A percentile compares a stretch with the other conserved stretches of the same genome.
Evolutionary conservation across 1,140 invertebrate genomes (phyloP).

Genomic region (Potamilus streckersoni): DNA sequence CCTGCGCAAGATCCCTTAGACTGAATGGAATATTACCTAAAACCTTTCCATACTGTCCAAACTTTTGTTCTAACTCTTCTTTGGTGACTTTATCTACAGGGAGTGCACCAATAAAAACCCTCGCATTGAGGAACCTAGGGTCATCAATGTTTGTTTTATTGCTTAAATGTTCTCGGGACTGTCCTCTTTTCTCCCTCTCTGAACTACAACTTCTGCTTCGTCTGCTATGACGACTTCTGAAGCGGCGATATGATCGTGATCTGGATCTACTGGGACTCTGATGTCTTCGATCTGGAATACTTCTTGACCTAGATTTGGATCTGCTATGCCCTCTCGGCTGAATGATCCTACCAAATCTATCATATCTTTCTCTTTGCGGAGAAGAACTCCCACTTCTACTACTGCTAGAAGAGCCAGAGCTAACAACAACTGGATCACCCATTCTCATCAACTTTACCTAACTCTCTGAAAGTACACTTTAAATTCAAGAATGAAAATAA

Average conservation of each 20-base stretch:
- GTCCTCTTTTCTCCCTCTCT: conserved; percentile 3
- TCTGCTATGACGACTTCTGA: conserved; percentile 6
- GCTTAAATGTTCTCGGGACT: conserved; percentile 11
- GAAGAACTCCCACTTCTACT: conserved; percentile 16
- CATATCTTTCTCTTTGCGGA: conserved; percentile 7
- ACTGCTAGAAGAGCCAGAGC: not conserved
- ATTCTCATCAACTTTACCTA: too few relatives aligned
- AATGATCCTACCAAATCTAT: conserved; percentile 40
- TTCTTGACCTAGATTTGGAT: conserved; percentile 16
- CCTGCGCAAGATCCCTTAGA: too few relatives aligned
- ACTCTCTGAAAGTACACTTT: too few relatives aligned
- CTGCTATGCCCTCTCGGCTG: conserved; percentile 1
- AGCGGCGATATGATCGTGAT: conserved; percentile 5
- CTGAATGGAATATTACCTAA: conserved; percentile 52
- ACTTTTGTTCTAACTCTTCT: conserved; percentile 80
- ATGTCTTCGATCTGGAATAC: not conserved
- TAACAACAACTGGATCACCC: too few relatives aligned
- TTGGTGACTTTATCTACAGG: conserved; percentile 75
- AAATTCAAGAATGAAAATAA: too few relatives aligned
- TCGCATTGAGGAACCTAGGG: conserved; percentile 76
- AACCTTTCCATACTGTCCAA: conserved; percentile 78
- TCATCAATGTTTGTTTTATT: conserved; percentile 66
- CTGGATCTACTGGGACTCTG: conserved; percentile 3
- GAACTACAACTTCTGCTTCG: conserved; percentile 11
- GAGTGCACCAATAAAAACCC: conserved; percentile 83